Evolutionary conservation across 2,113 vertebrate species (phyloP).

Genomic region (Pycnonotus jocosus): DNA sequence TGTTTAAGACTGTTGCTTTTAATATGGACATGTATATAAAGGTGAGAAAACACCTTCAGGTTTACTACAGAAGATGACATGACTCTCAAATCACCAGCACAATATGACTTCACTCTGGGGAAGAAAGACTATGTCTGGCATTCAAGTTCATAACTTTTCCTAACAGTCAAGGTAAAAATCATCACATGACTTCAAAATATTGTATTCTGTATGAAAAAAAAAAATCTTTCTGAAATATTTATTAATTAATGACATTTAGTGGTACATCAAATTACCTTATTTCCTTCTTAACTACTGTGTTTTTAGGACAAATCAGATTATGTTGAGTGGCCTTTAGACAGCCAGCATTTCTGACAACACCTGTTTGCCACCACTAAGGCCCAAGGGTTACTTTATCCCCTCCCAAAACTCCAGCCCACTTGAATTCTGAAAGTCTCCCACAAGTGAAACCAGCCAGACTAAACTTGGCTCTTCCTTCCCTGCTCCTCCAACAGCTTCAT

Average conservation of each 20-base stretch:
- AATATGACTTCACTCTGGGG: background rate
- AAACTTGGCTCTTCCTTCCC: background rate
- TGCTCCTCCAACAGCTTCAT: background rate
- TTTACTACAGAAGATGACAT: background rate
- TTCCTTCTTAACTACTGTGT: background rate
- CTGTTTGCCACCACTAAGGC: background rate
- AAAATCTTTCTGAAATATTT: background rate
- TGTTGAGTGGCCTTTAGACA: background rate
- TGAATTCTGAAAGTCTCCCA: accelerated
- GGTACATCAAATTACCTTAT: background rate
- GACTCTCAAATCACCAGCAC: background rate
- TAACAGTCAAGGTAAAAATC: background rate
- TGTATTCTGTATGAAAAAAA: background rate
- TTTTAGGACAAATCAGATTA: background rate
- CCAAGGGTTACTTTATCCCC: background rate
- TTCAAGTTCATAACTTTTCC: background rate
- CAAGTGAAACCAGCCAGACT: background rate
- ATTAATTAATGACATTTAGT: background rate
- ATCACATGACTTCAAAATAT: background rate
- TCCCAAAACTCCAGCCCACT: background rate
- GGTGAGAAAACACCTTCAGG: background rate
- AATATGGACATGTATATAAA: background rate
- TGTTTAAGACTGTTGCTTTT: background rate
- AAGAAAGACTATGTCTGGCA: background rate
- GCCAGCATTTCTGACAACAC: background rate